Evolutionary conservation across 1,140 invertebrate species (phyloP).

Genomic region (Bombus soroeensis): DNA sequence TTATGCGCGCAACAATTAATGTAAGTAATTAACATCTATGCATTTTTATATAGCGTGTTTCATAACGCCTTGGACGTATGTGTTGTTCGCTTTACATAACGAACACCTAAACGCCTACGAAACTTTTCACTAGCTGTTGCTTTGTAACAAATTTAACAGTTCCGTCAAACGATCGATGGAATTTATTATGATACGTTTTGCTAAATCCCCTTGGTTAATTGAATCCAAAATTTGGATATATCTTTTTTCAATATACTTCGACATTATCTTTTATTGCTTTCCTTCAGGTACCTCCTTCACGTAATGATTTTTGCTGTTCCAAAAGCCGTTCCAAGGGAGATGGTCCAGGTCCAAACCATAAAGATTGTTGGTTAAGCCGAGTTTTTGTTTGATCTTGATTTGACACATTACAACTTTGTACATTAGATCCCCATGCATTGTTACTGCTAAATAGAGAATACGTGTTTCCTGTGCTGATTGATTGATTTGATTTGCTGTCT

Average conservation of each 20-base stretch:
- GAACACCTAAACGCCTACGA: slow-evolving; percentile 41
- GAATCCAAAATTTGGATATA: slow-evolving; percentile 56
- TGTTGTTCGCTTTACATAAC: slow-evolving; percentile 30
- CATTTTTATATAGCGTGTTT: slow-evolving; percentile 42
- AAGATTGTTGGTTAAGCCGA: slow-evolving; percentile 84
- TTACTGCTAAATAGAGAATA: slow-evolving; percentile 88
- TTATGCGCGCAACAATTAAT: slow-evolving; percentile 34
- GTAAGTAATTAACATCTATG: slow-evolving; percentile 40
- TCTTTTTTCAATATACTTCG: slow-evolving; percentile 61
- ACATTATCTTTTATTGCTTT: slow-evolving; percentile 54
- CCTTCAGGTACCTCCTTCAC: slow-evolving; percentile 79
- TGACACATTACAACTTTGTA: slow-evolving; percentile 59
- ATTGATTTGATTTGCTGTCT: slow-evolving; percentile 71
- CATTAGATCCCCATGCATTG: slow-evolving; percentile 79
- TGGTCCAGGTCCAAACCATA: slow-evolving; percentile 90
- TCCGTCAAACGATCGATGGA: slow-evolving; percentile 44
- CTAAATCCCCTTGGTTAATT: slow-evolving; percentile 42
- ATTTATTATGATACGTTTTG: slow-evolving; percentile 49
- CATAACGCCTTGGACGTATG: slow-evolving; percentile 57
- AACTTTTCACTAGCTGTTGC: slow-evolving; percentile 13
- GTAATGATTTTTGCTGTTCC: slow-evolving; percentile 90
- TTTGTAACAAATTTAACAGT: slow-evolving; percentile 54
- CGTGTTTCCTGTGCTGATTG: slow-evolving; percentile 81
- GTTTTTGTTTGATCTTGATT: slow-evolving; percentile 71
- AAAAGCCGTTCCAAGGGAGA: slow-evolving; percentile 91